phyloP scores from a whole-genome alignment of 2,113 vertebrate species.

The Dicaeum eximium region DNA sequence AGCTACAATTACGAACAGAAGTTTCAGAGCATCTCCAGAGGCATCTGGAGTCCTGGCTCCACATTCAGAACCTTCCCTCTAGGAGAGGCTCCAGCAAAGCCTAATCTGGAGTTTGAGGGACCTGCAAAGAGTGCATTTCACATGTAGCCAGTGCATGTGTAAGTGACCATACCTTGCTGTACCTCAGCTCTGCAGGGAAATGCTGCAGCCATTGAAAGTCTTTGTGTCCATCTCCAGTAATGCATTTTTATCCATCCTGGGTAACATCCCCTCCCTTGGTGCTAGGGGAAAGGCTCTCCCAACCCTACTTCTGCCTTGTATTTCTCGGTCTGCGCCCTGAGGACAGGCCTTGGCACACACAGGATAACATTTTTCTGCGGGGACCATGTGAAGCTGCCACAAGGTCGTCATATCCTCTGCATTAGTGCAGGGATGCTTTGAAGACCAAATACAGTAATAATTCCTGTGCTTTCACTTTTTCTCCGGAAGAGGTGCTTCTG shows the following conservation, averaged over 20 bases:
- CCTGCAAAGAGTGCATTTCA: background rate
- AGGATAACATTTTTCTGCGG: background rate
- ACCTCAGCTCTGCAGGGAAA: background rate
- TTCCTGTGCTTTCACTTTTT: background rate
- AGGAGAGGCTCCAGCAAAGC: background rate
- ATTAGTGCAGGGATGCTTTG: background rate
- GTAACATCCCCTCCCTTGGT: background rate
- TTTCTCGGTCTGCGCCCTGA: background rate
- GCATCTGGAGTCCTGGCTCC: background rate
- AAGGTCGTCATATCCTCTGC: background rate
- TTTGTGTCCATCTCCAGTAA: background rate
- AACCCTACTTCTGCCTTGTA: background rate
- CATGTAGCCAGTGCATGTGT: background rate
- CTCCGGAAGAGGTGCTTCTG: background rate
- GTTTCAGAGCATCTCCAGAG: background rate
- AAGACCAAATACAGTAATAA: background rate
- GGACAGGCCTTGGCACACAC: background rate
- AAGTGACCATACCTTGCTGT: background rate
- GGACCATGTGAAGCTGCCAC: background rate
- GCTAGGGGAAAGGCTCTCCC: background rate
- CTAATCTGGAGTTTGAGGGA: background rate
- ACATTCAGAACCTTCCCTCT: background rate
- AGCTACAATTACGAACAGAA: background rate
- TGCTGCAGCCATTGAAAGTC: background rate
- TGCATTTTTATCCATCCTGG: background rate